These are phyloP conservation scores for Cotesia vestalis DNA, from an alignment of 1,140 invertebrate species.

Conservation along the genomic window DNA sequence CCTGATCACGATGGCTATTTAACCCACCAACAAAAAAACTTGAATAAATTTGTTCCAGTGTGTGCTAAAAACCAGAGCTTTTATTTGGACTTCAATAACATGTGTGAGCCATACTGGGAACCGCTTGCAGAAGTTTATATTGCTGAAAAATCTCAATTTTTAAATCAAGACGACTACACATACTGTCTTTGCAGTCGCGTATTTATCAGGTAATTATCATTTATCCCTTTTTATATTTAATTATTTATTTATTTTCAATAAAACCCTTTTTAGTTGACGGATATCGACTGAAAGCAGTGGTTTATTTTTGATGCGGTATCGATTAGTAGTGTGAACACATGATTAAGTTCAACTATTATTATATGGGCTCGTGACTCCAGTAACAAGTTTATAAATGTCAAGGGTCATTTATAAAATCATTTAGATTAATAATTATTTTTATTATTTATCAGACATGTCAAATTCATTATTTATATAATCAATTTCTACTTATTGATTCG, in stretches of 20 bases:
- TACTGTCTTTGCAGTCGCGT: slow-evolving; percentile 60
- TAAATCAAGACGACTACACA: slow-evolving; percentile 54
- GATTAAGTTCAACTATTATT: slow-evolving; percentile 1
- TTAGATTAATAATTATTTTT: neutral
- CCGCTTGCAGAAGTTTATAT: slow-evolving; percentile 61
- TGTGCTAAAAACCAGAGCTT: too few species aligned
- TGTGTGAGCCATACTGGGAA: slow-evolving; percentile 60
- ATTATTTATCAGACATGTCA: neutral
- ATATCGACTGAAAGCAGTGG: neutral
- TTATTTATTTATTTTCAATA: neutral
- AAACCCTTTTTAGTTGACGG: neutral
- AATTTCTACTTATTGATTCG: too few species aligned
- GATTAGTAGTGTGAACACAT: slow-evolving; percentile 14
- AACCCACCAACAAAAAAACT: too few species aligned
- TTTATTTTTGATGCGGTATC: slow-evolving; percentile 9
- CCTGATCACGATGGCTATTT: too few species aligned
- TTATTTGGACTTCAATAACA: slow-evolving; percentile 26
- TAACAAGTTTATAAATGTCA: slow-evolving; percentile 11
- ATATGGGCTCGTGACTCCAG: neutral
- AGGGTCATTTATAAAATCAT: neutral
- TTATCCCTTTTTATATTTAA: neutral
- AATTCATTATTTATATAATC: neutral
- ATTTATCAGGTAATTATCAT: slow-evolving; percentile 51
- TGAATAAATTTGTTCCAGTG: too few species aligned
- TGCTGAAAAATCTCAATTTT: slow-evolving; percentile 47